Conservation (phyloP, 2,113 vertebrate species). For the Embiotoca jacksoni region DNA sequence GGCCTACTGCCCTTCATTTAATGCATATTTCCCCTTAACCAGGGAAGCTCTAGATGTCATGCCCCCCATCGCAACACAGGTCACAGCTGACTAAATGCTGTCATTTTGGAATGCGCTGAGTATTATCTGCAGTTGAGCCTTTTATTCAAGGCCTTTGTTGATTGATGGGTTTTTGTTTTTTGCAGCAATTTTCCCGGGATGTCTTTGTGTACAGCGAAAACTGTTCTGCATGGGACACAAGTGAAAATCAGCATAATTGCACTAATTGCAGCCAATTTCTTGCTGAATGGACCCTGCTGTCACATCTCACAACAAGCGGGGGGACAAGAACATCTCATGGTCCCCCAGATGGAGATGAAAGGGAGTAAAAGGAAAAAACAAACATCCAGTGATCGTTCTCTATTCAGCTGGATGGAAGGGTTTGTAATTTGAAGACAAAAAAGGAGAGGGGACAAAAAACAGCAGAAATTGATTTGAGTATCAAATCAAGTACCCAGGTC, state of each 20-base stretch:
- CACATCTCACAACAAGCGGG: constrained; percentile 82
- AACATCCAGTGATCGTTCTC: constrained; percentile 77
- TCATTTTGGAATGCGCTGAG: constrained; percentile 69
- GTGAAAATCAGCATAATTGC: constrained; percentile 91
- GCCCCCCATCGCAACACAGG: constrained; percentile 51
- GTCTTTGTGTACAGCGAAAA: constrained; percentile 72
- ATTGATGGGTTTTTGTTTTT: constrained; percentile 82
- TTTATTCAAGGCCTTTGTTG: constrained; percentile 73
- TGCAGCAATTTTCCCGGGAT: constrained; percentile 72
- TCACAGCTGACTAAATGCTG: constrained; percentile 74
- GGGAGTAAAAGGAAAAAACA: constrained; percentile 45
- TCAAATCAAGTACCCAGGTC: constrained; percentile 81
- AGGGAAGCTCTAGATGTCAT: constrained; percentile 52
- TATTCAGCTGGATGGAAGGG: constrained; percentile 76
- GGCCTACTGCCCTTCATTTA: constrained; percentile 21
- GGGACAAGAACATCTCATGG: constrained; percentile 80
- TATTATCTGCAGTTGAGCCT: constrained; percentile 67
- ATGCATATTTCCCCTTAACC: constrained; percentile 45
- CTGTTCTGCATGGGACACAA: constrained; percentile 86
- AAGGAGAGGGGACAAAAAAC: constrained; percentile 36
- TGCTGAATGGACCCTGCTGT: constrained; percentile 86
- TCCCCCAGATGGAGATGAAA: constrained; percentile 85
- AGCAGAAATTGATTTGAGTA: constrained; percentile 74
- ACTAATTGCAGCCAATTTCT: constrained; percentile 89
- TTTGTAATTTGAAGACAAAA: constrained; percentile 73